Conservation (phyloP, 2,888 invertebrate genomes). For the Seladonia tumulorum region DNA sequence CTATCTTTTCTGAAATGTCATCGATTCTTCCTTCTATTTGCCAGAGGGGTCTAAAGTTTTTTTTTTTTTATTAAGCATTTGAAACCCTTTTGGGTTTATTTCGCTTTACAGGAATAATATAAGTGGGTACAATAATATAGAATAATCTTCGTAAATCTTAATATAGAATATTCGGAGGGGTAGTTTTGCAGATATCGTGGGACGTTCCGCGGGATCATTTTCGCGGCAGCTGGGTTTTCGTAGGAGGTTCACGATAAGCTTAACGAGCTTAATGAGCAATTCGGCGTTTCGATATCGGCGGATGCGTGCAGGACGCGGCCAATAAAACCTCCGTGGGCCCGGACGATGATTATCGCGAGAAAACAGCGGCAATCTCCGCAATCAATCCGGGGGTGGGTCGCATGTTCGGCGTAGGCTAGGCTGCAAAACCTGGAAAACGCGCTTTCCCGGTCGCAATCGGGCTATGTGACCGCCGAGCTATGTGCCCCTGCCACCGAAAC, state of each 20-base stretch:
- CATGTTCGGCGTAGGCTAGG: slow-evolving; percentile 37
- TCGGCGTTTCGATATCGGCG: slow-evolving; percentile 53
- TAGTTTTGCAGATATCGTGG: not conserved
- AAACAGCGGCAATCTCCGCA: slow-evolving; percentile 68
- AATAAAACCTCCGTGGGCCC: slow-evolving; percentile 57
- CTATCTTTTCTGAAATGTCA: too few species aligned
- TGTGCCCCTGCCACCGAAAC: slow-evolving; percentile 55
- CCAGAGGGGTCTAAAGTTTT: too few species aligned
- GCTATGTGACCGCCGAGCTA: slow-evolving; percentile 64
- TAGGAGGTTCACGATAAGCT: slow-evolving; percentile 33
- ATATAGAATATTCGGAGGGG: not conserved
- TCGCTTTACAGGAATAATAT: too few species aligned
- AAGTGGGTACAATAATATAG: too few species aligned
- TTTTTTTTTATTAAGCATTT: too few species aligned
- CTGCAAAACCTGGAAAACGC: slow-evolving; percentile 70
- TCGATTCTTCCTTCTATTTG: too few species aligned
- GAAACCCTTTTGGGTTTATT: too few species aligned
- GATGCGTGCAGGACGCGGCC: slow-evolving; percentile 41
- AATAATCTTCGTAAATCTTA: too few species aligned
- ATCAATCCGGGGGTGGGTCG: slow-evolving; percentile 56
- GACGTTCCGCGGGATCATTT: not conserved
- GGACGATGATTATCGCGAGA: slow-evolving; percentile 67
- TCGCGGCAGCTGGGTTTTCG: not conserved
- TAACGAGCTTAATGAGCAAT: slow-evolving; percentile 65
- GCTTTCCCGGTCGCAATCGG: slow-evolving; percentile 67